Percentiles rank a stretch among this genome's conserved stretches.
Evolutionary conservation across 2,113 vertebrate genomes (phyloP).

Genomic region (Ariopsis seemanni): DNA sequence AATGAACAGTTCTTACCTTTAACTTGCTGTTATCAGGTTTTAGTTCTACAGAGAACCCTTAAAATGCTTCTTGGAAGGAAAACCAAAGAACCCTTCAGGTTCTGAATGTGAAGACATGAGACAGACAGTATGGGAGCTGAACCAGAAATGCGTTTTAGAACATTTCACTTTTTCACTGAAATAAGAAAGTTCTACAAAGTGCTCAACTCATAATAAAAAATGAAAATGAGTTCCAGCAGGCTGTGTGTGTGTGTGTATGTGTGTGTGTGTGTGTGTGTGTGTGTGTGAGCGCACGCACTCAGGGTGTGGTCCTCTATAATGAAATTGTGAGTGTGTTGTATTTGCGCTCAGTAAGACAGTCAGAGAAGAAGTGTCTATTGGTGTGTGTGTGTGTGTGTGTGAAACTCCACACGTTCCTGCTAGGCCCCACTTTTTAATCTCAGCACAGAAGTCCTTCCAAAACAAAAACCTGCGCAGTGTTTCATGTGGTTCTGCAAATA

Average conservation of each 20-base stretch:
- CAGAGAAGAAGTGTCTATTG: too few species aligned
- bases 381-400: background rate
- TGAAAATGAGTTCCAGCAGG: slow-evolving; percentile 26
- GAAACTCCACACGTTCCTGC: slow-evolving; percentile 8
- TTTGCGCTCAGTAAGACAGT: background rate
- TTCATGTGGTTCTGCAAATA: slow-evolving; percentile 32
- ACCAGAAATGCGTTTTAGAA: background rate
- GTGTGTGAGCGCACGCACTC: background rate
- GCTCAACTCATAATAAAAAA: slow-evolving; percentile 10
- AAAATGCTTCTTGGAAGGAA: background rate
- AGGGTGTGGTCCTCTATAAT: slow-evolving; percentile 13
- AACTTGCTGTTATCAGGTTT: background rate
- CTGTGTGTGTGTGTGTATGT: slow-evolving; percentile 3
- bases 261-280: slow-evolving; percentile 11
- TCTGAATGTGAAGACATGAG: background rate
- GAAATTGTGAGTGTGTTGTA: slow-evolving; percentile 15
- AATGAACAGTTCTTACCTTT: background rate
- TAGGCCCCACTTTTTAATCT: slow-evolving; percentile 28
- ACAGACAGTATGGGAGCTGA: background rate
- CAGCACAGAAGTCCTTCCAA: slow-evolving; percentile 17
- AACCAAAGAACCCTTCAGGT: background rate
- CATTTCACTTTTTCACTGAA: background rate
- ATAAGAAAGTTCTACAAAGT: background rate
- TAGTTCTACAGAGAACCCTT: background rate
- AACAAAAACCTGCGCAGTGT: background rate